A percentile compares a stretch with the other conserved stretches of the same genome.
Evolutionary conservation across 2,888 invertebrate genomes (phyloP).

Genomic region (Lepidonotus clava): DNA sequence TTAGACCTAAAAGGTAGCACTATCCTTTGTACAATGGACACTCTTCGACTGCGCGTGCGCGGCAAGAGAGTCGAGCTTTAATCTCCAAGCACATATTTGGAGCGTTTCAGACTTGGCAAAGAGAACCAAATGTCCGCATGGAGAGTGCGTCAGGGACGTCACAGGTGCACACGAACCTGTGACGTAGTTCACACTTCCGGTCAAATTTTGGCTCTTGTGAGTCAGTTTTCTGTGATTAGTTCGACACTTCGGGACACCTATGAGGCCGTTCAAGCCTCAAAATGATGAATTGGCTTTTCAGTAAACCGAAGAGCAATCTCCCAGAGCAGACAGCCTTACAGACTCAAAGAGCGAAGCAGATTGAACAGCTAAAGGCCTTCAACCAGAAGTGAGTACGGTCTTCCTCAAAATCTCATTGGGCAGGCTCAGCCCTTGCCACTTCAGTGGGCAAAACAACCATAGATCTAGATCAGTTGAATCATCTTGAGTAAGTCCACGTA

Average conservation of each 20-base stretch:
- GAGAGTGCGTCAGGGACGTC: not conserved
- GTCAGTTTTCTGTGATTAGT: slow-evolving; percentile 24
- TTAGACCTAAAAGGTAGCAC: not conserved
- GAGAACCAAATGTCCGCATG: not conserved
- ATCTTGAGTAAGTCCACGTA: too few species aligned
- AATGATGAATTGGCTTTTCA: slow-evolving; percentile 60
- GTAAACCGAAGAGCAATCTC: slow-evolving; percentile 56
- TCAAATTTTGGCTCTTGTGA: not conserved
- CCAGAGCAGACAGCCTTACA: slow-evolving; percentile 73
- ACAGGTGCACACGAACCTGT: slow-evolving; percentile 15
- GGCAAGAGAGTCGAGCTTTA: not conserved
- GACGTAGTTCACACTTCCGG: slow-evolving; percentile 49
- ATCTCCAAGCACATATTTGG: not conserved
- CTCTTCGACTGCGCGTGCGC: slow-evolving; percentile 33
- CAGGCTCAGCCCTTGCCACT: too few species aligned
- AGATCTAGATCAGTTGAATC: too few species aligned
- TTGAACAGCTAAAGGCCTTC: slow-evolving; percentile 74
- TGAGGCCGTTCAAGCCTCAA: not conserved
- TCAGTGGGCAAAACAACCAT: too few species aligned
- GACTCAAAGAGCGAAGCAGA: slow-evolving; percentile 75
- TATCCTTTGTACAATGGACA: slow-evolving; percentile 48
- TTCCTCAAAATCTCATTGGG: too few species aligned
- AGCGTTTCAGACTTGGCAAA: not conserved
- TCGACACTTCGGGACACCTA: not conserved
- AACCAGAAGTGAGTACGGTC: slow-evolving; percentile 70